These are phyloP conservation scores for Pangasius djambal DNA, from an alignment of 2,797 vertebrate genomes.

Conservation along the genomic window DNA sequence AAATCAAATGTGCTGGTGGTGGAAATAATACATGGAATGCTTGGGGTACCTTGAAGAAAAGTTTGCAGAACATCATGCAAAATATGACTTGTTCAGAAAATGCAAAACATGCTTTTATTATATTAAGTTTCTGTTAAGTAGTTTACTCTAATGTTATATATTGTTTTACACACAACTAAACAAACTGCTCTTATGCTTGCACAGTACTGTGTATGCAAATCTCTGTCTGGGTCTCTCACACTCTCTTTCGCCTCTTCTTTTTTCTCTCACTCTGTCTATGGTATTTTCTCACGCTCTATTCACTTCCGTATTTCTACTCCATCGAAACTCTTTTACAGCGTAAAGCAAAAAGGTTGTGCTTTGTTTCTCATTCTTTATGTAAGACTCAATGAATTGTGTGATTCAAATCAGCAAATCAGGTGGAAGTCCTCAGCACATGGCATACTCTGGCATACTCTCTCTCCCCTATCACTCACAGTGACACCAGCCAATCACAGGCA, in stretches of 20 bases:
- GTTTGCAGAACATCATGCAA: neutral
- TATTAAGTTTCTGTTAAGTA: neutral
- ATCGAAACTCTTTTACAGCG: slow-evolving; percentile 28
- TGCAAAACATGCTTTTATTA: neutral
- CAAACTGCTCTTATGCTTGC: neutral
- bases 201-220: neutral
- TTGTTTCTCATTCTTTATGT: neutral
- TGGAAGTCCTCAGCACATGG: slow-evolving; percentile 32
- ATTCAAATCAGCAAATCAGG: slow-evolving; percentile 44
- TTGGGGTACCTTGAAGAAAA: neutral
- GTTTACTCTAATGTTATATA: neutral
- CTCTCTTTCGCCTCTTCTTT: neutral
- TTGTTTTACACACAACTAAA: neutral
- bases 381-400: slow-evolving; percentile 37
- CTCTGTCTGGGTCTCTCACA: neutral
- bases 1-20: neutral
- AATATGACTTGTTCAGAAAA: neutral
- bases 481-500: neutral
- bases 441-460: neutral
- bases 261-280: slow-evolving; percentile 17
- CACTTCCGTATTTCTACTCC: slow-evolving; percentile 22
- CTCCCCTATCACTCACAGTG: neutral
- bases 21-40: neutral
- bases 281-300: neutral
- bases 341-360: slow-evolving; percentile 30